Percentiles rank a stretch among this genome's conserved stretches.
phyloP scores from a whole-genome alignment of 2,113 vertebrate genomes.

The Polyodon spathula region DNA sequence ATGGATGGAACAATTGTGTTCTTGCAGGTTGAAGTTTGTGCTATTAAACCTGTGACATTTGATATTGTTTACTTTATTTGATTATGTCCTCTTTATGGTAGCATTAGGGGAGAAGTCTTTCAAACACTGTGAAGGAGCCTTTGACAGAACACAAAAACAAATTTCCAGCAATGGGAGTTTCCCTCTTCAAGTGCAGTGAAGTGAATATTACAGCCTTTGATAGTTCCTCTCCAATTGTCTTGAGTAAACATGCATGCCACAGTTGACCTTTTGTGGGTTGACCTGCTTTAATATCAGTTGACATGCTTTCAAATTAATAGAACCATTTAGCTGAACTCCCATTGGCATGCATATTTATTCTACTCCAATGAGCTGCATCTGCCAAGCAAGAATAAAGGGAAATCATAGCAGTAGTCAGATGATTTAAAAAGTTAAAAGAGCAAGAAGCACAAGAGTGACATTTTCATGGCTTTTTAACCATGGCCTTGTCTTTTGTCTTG shows the following conservation, averaged over 20 bases:
- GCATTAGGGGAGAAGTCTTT: constrained; percentile 16
- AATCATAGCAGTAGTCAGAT: constrained; percentile 52
- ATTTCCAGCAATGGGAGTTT: constrained; percentile 35
- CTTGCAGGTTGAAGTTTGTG: not conserved
- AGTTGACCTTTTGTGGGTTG: constrained; percentile 69
- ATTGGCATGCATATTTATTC: constrained; percentile 64
- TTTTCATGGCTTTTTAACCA: no score
- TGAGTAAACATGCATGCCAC: constrained; percentile 70
- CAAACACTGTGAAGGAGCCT: constrained; percentile 13
- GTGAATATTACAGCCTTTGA: constrained; percentile 54
- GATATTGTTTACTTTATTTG: constrained; percentile 14
- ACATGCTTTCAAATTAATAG: constrained; percentile 76
- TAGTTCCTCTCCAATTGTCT: no score
- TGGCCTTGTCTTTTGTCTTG: no score
- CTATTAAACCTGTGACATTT: constrained; percentile 12
- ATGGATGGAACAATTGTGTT: no score
- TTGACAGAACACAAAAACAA: constrained; percentile 36
- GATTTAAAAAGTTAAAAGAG: constrained; percentile 33
- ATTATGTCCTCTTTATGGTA: constrained; percentile 2
- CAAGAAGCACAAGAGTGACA: no score
- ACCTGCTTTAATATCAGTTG: constrained; percentile 70
- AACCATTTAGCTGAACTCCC: constrained; percentile 65
- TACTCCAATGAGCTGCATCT: constrained; percentile 70
- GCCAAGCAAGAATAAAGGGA: constrained; percentile 54
- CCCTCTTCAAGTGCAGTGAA: constrained; percentile 44